Base-by-base conservation (phyloP, 2,888 invertebrate genomes). In the Stegana nigrithorax region DNA sequence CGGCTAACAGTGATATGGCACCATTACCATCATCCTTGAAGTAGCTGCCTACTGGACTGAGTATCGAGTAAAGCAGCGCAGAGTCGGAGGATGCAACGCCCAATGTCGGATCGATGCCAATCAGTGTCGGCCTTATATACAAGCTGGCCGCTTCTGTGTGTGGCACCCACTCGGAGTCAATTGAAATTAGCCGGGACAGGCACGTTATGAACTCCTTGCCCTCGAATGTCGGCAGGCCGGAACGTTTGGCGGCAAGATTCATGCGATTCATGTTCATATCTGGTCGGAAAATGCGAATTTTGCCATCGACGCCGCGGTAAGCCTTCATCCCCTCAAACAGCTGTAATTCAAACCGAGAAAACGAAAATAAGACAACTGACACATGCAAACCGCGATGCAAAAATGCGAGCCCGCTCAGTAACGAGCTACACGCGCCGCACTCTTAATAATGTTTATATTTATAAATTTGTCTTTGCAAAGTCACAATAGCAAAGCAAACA, bases 321-420 rank as follows among this genome's bases (percentile, higher is more conserved):
- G 97, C 98, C 87, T 99, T 99, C 91, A 98, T 90, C 59, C 99
- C 99, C 89, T 99, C 99, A 84, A 99, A 99, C 68, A 98, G 88
- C 97, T 98, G 86, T 25, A 75, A 72, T n/a, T n/a, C n/a, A n/a
- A n/a, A n/a, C n/a, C n/a, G n/a, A n/a, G n/a, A 57, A 61, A 65
- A 47, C 1, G 23, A 12, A 23, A 12, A 47, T 2, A 23, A 21
- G n/a, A n/a, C n/a, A n/a, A n/a, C n/a, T n/a, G n/a, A n/a, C n/a
- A n/a, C n/a, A n/a, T n/a, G n/a, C n/a, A n/a, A n/a, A n/a, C n/a
- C n/a, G n/a, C n/a, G n/a, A n/a, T n/a, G n/a, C n/a, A n/a, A n/a
- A n/a, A n/a, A n/a, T n/a, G n/a, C n/a, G n/a, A n/a, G n/a, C n/a
- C n/a, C n/a, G n/a, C n/a, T n/a, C n/a, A n/a, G n/a, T n/a, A n/a